Conservation (phyloP, 2,113 vertebrate species). For the Mastomys natalensis region DNA sequence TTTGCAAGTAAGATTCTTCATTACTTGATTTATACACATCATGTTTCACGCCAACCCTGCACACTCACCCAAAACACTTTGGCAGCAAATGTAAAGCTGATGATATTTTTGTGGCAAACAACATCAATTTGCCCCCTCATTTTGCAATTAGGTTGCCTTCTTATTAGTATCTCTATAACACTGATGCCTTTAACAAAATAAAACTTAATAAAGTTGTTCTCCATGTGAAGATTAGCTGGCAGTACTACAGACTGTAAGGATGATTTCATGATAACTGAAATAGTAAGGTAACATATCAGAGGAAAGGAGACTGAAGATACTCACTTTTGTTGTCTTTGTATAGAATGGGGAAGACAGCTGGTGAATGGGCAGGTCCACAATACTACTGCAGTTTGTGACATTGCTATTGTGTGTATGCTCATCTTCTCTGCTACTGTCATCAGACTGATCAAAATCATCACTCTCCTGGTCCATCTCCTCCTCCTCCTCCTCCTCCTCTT, state of each 20-base stretch:
- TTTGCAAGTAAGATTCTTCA: constrained; percentile 17
- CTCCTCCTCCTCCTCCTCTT: constrained; percentile 91
- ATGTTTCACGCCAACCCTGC: not conserved
- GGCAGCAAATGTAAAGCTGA: constrained; percentile 3
- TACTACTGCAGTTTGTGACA: constrained; percentile 92
- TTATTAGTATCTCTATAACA: constrained; percentile 25
- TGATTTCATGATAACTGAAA: not conserved
- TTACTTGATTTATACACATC: constrained; percentile 39
- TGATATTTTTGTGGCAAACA: constrained; percentile 28
- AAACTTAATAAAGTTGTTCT: constrained; percentile 16
- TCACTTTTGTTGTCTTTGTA: constrained; percentile 94
- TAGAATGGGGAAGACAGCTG: constrained; percentile 92
- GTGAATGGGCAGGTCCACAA: constrained; percentile 90
- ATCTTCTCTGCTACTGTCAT: constrained; percentile 95
- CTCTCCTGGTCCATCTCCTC: constrained; percentile 99
- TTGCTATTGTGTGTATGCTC: constrained; percentile 92
- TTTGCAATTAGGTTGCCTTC: constrained; percentile 23
- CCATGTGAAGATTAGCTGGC: not conserved
- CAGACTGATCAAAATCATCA: constrained; percentile 97
- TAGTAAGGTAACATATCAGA: not conserved
- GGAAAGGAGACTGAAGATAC: constrained; percentile 70
- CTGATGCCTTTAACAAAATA: constrained; percentile 34
- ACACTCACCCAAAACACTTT: not conserved
- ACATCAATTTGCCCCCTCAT: not conserved
- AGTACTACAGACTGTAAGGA: not conserved